Conservation (phyloP, 2,797 vertebrate species). For the Protonibea diacanthus region DNA sequence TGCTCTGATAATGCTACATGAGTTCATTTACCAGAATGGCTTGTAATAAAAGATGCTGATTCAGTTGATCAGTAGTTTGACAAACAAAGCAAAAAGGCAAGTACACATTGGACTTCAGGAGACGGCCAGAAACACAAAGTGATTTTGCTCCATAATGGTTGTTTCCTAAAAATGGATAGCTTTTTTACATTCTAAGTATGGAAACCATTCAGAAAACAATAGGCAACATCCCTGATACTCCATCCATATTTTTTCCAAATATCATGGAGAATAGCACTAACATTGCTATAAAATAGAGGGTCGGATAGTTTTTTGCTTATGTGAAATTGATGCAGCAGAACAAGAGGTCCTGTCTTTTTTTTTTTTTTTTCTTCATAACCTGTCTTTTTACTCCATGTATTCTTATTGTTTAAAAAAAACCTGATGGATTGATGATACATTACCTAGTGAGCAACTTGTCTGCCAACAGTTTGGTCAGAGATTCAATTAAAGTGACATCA, state of each 20-base stretch:
- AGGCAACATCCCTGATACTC: neutral
- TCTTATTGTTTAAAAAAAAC: neutral
- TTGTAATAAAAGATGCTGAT: too few species aligned
- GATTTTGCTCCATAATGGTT: neutral
- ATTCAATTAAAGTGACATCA: neutral
- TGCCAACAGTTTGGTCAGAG: neutral
- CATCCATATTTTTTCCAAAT: neutral
- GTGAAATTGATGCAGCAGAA: neutral
- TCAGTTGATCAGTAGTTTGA: too few species aligned
- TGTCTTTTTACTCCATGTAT: neutral
- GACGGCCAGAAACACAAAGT: neutral
- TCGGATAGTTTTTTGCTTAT: neutral
- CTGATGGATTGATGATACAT: neutral
- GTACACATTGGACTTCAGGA: neutral
- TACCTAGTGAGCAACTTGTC: neutral
- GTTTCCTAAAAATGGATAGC: neutral
- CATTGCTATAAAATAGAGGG: neutral
- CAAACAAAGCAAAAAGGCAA: neutral
- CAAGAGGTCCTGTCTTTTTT: neutral
- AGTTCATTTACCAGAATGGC: too few species aligned
- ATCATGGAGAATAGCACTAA: neutral
- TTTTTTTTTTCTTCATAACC: too few species aligned
- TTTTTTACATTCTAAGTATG: neutral
- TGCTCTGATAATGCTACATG: too few species aligned
- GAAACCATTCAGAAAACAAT: neutral